Evolutionary conservation across 2,113 vertebrate species (phyloP).

Genomic region (Rhinoderma darwinii): DNA sequence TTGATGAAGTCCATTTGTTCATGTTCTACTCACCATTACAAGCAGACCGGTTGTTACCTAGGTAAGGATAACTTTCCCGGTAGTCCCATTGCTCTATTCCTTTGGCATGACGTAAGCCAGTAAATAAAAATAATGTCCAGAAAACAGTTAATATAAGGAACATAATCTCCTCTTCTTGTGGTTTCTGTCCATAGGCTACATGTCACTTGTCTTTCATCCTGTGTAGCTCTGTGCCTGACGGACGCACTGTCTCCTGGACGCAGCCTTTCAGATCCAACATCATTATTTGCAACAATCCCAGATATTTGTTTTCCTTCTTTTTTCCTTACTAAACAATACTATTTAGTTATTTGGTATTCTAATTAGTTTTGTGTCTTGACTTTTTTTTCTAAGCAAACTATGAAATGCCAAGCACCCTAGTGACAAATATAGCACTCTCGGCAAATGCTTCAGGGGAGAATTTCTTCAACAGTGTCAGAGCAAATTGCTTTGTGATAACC

Average conservation of each 20-base stretch:
- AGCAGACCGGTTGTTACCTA: constrained; percentile 66
- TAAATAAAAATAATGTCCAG: constrained; percentile 71
- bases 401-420: constrained; percentile 89
- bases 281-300: constrained; percentile 47
- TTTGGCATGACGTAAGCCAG: constrained; percentile 65
- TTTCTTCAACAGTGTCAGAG: constrained; percentile 45
- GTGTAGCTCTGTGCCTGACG: constrained; percentile 58
- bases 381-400: constrained; percentile 80
- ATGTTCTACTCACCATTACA: constrained; percentile 79
- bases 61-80: constrained; percentile 60
- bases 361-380: constrained; percentile 59
- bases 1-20: neutral
- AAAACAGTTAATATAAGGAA: constrained; percentile 70
- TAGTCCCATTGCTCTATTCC: constrained; percentile 65
- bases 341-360: too few relatives aligned
- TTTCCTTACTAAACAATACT: constrained; percentile 24
- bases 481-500: constrained; percentile 46
- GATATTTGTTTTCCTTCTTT: constrained; percentile 39
- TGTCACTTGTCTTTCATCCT: constrained; percentile 69
- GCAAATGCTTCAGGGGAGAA: constrained; percentile 64
- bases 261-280: constrained; percentile 62
- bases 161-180: constrained; percentile 74
- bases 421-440: constrained; percentile 84
- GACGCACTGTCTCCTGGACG: constrained; percentile 61
- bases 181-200: constrained; percentile 59